phyloP scores from a whole-genome alignment of 2,888 invertebrate genomes.

The Drosophila imparisetae region DNA sequence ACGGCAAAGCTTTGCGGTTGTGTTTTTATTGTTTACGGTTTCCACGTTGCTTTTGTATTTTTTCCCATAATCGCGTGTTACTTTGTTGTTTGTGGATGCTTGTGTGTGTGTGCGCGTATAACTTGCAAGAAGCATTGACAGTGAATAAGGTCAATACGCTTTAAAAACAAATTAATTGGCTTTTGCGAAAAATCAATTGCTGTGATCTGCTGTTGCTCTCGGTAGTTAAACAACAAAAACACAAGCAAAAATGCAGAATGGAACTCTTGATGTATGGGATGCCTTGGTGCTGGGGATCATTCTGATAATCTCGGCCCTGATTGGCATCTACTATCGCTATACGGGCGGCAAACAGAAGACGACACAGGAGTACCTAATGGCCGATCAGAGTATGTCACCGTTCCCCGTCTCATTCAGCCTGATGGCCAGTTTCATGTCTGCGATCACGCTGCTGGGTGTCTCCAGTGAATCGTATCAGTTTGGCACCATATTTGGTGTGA shows the following conservation, averaged over 20 bases:
- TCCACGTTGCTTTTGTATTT: conserved; percentile 4
- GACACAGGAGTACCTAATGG: conserved; percentile 94
- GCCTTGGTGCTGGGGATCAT: conserved; percentile 90
- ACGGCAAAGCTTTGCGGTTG: conserved; percentile 48
- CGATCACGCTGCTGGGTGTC: conserved; percentile 94
- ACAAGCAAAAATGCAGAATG: conserved; percentile 53
- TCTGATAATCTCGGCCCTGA: conserved; percentile 89
- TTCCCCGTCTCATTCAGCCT: conserved; percentile 93
- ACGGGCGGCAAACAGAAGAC: conserved; percentile 95
- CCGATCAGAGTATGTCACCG: conserved; percentile 92
- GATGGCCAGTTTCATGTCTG: conserved; percentile 97
- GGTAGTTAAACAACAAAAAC: conserved; percentile 10
- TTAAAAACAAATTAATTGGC: conserved; percentile 19
- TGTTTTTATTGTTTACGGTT: not conserved
- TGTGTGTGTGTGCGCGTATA: conserved; percentile 26
- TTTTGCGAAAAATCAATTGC: conserved; percentile 66
- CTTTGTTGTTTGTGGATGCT: conserved; percentile 21
- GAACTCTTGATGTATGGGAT: conserved; percentile 88
- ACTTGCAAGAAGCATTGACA: conserved; percentile 60
- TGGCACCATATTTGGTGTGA: conserved; percentile 91
- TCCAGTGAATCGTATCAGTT: conserved; percentile 94
- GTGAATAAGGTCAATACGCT: conserved; percentile 61
- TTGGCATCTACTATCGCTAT: conserved; percentile 94
- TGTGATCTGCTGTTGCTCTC: not conserved
- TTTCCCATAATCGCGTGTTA: conserved; percentile 52